These are phyloP conservation scores for Myripristis murdjan DNA, from an alignment of 2,797 vertebrate species.

Conservation along the genomic window DNA sequence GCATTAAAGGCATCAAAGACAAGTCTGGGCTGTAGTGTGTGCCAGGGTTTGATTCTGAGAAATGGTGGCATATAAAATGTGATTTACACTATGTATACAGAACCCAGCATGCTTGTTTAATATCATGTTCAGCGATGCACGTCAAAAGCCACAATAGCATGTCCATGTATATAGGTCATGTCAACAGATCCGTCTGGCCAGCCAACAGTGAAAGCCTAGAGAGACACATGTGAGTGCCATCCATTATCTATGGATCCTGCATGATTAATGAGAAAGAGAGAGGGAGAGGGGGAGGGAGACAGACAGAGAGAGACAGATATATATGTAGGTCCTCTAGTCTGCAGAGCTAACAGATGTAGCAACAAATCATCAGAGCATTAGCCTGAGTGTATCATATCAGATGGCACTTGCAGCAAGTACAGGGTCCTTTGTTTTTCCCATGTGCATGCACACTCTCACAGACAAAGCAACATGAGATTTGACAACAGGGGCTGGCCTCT, in stretches of 20 bases:
- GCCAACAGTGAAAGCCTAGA: constrained; percentile 62
- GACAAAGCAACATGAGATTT: not conserved
- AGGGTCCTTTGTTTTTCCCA: constrained; percentile 6
- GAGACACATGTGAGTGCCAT: constrained; percentile 60
- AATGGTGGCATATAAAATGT: too few relatives aligned
- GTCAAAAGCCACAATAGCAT: constrained; percentile 41
- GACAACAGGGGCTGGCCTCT: constrained; percentile 12
- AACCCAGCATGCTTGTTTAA: constrained; percentile 44
- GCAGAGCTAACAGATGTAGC: constrained; percentile 42
- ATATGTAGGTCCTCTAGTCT: constrained; percentile 45
- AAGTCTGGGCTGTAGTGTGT: not conserved
- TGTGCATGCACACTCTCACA: not conserved
- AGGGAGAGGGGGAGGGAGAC: not conserved
- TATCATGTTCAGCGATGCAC: constrained; percentile 32
- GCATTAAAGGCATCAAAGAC: not conserved
- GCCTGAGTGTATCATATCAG: constrained; percentile 29
- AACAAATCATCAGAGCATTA: constrained; percentile 42
- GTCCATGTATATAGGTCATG: constrained; percentile 70
- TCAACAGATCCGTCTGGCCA: constrained; percentile 72
- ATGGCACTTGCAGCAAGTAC: constrained; percentile 14
- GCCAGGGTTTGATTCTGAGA: not conserved
- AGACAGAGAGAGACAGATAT: constrained; percentile 37
- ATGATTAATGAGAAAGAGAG: constrained; percentile 70
- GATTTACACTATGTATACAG: not conserved
- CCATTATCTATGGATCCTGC: constrained; percentile 77